Conservation (phyloP, 2,113 vertebrate genomes). For the Hyaena hyaena region DNA sequence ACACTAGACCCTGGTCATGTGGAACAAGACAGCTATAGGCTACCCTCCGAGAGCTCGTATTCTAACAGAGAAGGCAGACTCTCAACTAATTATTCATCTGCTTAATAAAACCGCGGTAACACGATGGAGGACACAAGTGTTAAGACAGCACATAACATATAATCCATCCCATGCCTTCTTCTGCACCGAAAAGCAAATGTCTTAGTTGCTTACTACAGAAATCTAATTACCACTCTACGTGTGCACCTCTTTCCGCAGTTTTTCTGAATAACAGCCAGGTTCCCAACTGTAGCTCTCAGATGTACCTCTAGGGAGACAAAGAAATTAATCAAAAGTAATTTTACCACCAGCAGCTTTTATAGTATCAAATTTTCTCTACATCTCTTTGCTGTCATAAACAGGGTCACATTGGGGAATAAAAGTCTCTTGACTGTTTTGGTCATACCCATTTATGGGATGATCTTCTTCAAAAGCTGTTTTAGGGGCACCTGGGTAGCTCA, state of each 20-base stretch:
- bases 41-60: background rate
- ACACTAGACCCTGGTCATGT: background rate
- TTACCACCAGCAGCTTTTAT: conserved; percentile 55
- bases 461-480: too few relatives aligned
- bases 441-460: too few relatives aligned
- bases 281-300: conserved; percentile 69
- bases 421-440: background rate
- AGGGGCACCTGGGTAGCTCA: too few relatives aligned
- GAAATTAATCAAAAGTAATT: conserved; percentile 70
- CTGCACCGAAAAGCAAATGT: background rate
- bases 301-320: conserved; percentile 49
- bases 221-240: background rate
- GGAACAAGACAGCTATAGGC: background rate
- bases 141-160: background rate
- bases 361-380: conserved; percentile 36
- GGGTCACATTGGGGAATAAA: conserved; percentile 38
- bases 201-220: conserved; percentile 29
- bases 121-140: background rate
- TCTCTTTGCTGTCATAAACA: conserved; percentile 52
- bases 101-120: background rate
- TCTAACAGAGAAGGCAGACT: background rate
- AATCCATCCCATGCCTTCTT: conserved; percentile 30
- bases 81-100: conserved; percentile 23
- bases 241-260: background rate
- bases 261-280: conserved; percentile 56